Evolutionary conservation across 2,113 vertebrate species (phyloP).

Genomic region (Rhabdomys dilectus): DNA sequence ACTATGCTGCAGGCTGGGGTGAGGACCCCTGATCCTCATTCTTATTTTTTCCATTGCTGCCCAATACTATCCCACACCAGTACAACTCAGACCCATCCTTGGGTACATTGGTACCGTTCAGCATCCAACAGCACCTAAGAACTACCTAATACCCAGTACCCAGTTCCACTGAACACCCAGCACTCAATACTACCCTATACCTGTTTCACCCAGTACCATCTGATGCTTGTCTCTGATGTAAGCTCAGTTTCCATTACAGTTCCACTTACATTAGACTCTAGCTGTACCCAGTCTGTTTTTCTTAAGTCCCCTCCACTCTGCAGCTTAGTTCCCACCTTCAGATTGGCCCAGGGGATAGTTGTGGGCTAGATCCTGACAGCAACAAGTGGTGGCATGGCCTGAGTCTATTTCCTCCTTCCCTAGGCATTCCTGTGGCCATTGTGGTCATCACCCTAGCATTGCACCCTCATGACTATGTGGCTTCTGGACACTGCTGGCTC

Average conservation of each 20-base stretch:
- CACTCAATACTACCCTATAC: not conserved
- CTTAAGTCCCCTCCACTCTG: not conserved
- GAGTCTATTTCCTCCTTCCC: not conserved
- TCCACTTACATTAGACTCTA: not conserved
- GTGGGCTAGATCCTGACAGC: not conserved
- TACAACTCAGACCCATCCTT: too few relatives aligned
- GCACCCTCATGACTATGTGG: constrained; percentile 91
- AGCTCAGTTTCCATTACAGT: not conserved
- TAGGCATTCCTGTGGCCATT: constrained; percentile 91
- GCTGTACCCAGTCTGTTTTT: not conserved
- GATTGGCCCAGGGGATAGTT: not conserved
- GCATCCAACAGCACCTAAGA: not conserved
- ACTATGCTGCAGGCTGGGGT: constrained; percentile 94
- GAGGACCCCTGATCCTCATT: not conserved
- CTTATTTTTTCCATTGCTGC: fast-evolving
- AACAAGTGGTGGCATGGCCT: not conserved
- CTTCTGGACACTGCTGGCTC: constrained; percentile 94
- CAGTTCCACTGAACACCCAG: not conserved
- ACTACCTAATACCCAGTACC: not conserved
- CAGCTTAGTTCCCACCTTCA: not conserved
- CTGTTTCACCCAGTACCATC: not conserved
- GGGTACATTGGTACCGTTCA: fast-evolving
- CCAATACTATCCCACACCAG: not conserved
- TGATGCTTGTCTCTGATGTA: not conserved
- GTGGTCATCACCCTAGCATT: constrained; percentile 90